Evolutionary conservation across 2,113 vertebrate genomes (phyloP).

Genomic region (Oryctolagus cuniculus): DNA sequence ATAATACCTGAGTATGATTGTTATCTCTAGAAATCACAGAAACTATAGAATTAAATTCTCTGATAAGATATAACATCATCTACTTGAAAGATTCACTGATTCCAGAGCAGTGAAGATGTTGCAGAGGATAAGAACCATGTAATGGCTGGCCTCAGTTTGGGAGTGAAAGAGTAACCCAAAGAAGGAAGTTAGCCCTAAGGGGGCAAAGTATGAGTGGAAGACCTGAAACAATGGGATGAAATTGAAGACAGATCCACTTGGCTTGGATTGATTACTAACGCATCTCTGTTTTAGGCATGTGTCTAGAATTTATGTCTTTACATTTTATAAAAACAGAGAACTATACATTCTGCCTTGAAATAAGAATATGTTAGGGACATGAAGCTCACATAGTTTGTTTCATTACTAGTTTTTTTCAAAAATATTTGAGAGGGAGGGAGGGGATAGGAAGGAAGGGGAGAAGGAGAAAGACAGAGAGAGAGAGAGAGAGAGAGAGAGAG

Average conservation of each 20-base stretch:
- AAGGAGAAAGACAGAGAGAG: too few species aligned
- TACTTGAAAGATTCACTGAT: slow-evolving; percentile 53
- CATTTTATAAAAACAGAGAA: slow-evolving; percentile 17
- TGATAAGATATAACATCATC: background rate
- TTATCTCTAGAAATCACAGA: slow-evolving; percentile 66
- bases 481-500: too few species aligned
- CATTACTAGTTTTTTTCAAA: background rate
- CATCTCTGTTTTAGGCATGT: background rate
- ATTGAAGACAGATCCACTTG: background rate
- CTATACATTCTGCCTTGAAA: slow-evolving; percentile 21
- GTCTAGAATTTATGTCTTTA: slow-evolving; percentile 56
- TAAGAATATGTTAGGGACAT: slow-evolving; percentile 25
- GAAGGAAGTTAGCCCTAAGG: slow-evolving; percentile 19
- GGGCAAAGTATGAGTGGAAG: background rate
- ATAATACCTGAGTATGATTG: slow-evolving; percentile 68
- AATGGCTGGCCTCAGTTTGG: slow-evolving; percentile 20
- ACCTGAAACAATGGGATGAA: background rate
- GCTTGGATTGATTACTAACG: background rate
- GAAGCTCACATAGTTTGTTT: slow-evolving; percentile 42
- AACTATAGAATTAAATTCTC: slow-evolving; percentile 50
- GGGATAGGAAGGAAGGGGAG: too few species aligned
- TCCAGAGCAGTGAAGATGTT: slow-evolving; percentile 24
- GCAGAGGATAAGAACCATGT: background rate
- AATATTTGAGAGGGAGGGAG: too few species aligned
- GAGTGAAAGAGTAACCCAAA: slow-evolving; percentile 60